phyloP scores from a whole-genome alignment of 2,797 vertebrate species.

The Passerculus sandwichensis region DNA sequence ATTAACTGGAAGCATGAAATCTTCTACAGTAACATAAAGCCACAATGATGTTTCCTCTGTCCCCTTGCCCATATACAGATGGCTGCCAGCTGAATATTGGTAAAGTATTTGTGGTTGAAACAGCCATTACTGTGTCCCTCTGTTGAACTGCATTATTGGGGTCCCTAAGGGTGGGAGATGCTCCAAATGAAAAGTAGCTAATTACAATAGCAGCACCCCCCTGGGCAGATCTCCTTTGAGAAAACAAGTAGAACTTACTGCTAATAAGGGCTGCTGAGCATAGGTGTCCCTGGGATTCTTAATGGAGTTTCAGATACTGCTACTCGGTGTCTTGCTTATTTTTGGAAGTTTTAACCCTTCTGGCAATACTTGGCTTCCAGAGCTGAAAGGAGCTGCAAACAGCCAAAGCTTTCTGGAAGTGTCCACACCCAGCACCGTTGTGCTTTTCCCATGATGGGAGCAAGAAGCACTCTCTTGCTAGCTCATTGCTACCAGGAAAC shows the following conservation, averaged over 20 bases:
- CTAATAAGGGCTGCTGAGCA: neutral
- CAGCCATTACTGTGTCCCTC: neutral
- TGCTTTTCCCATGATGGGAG: neutral
- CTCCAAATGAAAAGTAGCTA: neutral
- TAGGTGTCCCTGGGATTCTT: neutral
- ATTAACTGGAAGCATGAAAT: neutral
- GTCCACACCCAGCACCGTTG: neutral
- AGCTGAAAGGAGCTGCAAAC: neutral
- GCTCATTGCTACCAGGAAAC: neutral
- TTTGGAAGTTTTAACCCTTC: neutral
- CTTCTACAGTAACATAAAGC: neutral
- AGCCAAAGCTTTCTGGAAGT: neutral
- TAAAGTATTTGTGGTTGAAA: neutral
- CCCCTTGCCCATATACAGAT: neutral
- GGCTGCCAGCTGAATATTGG: neutral
- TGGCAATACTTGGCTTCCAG: neutral
- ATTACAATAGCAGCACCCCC: neutral
- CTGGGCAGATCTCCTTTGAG: neutral
- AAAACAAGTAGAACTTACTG: neutral
- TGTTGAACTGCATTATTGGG: neutral
- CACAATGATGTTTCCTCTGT: neutral
- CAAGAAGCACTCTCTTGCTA: neutral
- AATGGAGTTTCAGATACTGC: neutral
- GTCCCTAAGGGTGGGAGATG: neutral
- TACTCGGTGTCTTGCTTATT: fast-evolving